Base-by-base conservation (phyloP, 2,797 vertebrate species). In the Fistularia tabacaria region DNA sequence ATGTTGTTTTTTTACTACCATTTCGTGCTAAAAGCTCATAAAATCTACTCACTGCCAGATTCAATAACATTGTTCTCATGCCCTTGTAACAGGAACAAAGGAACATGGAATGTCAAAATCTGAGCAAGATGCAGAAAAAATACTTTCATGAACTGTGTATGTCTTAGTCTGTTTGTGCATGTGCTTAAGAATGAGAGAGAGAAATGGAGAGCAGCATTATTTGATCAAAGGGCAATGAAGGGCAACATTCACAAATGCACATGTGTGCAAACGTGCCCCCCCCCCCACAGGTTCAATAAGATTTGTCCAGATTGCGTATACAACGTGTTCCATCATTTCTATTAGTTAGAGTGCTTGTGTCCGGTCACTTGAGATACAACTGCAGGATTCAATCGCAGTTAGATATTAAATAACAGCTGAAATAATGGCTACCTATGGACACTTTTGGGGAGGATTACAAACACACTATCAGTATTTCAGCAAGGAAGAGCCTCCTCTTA, bases 401-500 rank as follows among this genome's bases (percentile, higher is more conserved):
- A 25, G 25, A 25, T 5, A 25, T 25, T 3, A 25, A 25, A 25
- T 25, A 25, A 50, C 40, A 14, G 60, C 42, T 36, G 38, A 41
- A 40, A 44, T 68, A 62, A 63, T 50, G 46, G 62, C 57, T 1
- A 6, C 7, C 54, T 64, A 64, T 67, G 52, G 78, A 75, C 77
- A 71, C 69, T 66, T 81, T 82, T 69, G 67, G 66, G 56, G 58
- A 80, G 59, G 57, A 54, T 69, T 71, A 71, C 73, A 78, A 84
- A 84, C 73, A 74, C 48, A 42, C 61, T 45, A 39, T 54, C 37
- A 41, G 11, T 3, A 15, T 40, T 44, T 69, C 64, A 49, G 49
- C 49, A 53, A 8, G 12, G 45, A 67, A 59, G 41, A 64, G 59
- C 39, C 11, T 62, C 74, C 60, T 51, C 40, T 76, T 74, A 74